phyloP scores from a whole-genome alignment of 2,113 vertebrate species.

The Solea senegalensis region DNA sequence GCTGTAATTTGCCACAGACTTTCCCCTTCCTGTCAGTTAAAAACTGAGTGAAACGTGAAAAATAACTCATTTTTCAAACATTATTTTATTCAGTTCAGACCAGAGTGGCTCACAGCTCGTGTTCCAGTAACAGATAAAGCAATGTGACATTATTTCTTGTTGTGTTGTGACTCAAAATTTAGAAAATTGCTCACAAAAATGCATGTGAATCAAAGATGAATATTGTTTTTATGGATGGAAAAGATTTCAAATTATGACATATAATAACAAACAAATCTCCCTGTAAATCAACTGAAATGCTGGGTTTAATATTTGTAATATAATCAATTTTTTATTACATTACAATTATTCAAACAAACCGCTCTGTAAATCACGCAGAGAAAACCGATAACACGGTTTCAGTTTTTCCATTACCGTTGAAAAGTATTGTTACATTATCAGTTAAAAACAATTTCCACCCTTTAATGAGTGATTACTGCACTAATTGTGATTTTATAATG shows the following conservation, averaged over 20 bases:
- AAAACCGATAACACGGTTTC: constrained; percentile 13
- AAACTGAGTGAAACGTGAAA: neutral
- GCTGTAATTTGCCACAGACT: too few relatives aligned
- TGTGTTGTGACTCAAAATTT: too few relatives aligned
- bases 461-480: constrained; percentile 9
- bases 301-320: neutral
- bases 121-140: constrained; percentile 2
- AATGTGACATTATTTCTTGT: neutral
- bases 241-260: too few relatives aligned
- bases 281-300: neutral
- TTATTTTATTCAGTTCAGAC: constrained; percentile 47
- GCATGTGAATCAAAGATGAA: too few relatives aligned
- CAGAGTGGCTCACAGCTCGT: constrained; percentile 18
- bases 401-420: constrained; percentile 11
- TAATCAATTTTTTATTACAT: neutral
- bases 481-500: constrained; percentile 33
- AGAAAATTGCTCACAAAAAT: too few relatives aligned
- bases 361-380: neutral
- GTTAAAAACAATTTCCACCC: constrained; percentile 28
- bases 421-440: constrained; percentile 32
- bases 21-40: constrained; percentile 17
- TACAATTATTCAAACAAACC: neutral
- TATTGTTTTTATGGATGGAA: too few relatives aligned
- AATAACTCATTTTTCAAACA: neutral
- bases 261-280: constrained; percentile 6